Evolutionary conservation across 2,113 vertebrate genomes (phyloP), one percentile per base, ranked within the genome.

Genomic region (Brienomyrus brachyistius): DNA sequence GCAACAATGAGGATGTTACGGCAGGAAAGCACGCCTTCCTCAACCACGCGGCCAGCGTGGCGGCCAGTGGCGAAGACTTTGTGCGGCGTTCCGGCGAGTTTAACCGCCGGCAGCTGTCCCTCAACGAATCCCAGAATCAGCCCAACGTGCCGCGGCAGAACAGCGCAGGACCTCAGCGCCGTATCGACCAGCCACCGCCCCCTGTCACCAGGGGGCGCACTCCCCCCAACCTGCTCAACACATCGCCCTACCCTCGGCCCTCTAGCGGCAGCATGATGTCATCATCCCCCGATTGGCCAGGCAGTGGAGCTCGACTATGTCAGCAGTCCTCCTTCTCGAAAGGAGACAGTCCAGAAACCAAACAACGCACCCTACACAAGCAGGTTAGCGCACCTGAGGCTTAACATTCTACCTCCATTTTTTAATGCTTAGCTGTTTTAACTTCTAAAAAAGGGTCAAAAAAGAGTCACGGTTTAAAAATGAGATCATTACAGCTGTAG

Each of bases 281-380:
- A 0, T 97, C 97, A 0, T 99, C 98, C 0, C 97, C 98, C 0
- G 98, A 99, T 90, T 99, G 98, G 98, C 97, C 97, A 0, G 95
- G 97, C 92, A 96, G 96, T 0, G 96, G 98, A 0, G 96, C 97
- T 0, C 96, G 98, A 0, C 94, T 99, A 35, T 96, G 98, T 17
- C 98, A 99, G 91, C 98, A 98, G 94, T 98, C 97, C 0, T 98
- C 98, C 0, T 99, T 98, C 15, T 99, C 98, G 90, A 99, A 99
- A 92, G 98, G 98, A 0, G 98, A 99, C 94, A 99, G 98, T 91
- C 98, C 98, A 0, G 98, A 99, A 95, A 97, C 96, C 91, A 99
- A 99, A 92, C 98, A 98, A 51, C 97, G 98, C 7, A 95, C 95
- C 0, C 94, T 96, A 91, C 98, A 99, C 94, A 99, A 98, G 86